Evolutionary conservation across 2,888 invertebrate species (phyloP).

Genomic region (Andricus quercusramuli): DNA sequence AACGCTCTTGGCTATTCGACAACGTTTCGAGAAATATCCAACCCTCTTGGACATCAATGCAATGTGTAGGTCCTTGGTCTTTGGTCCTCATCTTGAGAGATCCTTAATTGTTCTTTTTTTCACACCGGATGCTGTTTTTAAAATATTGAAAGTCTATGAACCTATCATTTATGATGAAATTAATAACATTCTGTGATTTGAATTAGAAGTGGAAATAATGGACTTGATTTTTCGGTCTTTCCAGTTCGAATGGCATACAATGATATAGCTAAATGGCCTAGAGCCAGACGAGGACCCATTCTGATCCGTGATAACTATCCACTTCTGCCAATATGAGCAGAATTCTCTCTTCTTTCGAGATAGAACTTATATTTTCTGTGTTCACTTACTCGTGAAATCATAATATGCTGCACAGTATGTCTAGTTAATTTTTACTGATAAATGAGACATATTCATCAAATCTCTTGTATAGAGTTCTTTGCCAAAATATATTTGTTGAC

Average conservation of each 20-base stretch:
- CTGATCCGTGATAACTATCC: neutral
- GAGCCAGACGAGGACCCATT: neutral
- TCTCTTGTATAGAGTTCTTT: neutral
- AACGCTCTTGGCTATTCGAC: constrained; percentile 59
- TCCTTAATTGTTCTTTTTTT: constrained; percentile 1
- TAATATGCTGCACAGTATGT: neutral
- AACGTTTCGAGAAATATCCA: constrained; percentile 42
- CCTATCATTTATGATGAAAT: neutral
- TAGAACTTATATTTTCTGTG: neutral
- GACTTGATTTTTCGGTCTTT: neutral
- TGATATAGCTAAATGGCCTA: neutral
- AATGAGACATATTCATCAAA: neutral
- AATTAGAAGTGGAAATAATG: neutral
- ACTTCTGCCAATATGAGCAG: neutral
- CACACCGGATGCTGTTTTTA: neutral
- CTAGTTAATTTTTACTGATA: neutral
- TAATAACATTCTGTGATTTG: neutral
- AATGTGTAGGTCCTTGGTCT: constrained; percentile 1
- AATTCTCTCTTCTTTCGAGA: neutral
- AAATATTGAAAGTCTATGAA: neutral
- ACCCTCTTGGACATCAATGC: constrained; percentile 9
- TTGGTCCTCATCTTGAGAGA: neutral
- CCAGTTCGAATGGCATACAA: neutral
- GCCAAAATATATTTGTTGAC: neutral
- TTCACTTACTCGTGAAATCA: neutral